Conservation (phyloP, 1,140 invertebrate genomes). For the Bombus ignitus region DNA sequence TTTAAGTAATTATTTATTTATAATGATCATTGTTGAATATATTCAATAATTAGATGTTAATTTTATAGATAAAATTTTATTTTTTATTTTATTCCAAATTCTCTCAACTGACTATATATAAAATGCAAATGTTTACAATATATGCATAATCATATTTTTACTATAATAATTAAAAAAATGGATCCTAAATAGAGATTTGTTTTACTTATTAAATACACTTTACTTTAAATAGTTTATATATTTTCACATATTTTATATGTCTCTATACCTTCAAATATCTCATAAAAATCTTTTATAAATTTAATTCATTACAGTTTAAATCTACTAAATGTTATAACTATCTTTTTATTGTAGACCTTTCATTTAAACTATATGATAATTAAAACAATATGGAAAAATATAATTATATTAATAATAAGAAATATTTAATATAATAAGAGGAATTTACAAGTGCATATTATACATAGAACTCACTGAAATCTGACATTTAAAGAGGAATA, state of each 20-base stretch:
- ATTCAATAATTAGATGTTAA: background rate
- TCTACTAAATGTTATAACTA: background rate
- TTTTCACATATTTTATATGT: background rate
- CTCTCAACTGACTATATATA: background rate
- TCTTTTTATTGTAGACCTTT: background rate
- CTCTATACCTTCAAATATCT: background rate
- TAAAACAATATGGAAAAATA: background rate
- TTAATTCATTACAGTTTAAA: background rate
- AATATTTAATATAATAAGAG: background rate
- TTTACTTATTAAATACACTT: background rate
- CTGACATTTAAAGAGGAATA: background rate
- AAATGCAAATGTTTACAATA: background rate
- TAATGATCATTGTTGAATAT: background rate
- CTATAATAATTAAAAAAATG: background rate
- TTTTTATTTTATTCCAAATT: background rate
- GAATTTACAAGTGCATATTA: background rate
- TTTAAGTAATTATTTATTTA: slow-evolving; percentile 27
- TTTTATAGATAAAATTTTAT: background rate
- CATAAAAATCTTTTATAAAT: background rate
- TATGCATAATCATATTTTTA: background rate
- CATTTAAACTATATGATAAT: background rate
- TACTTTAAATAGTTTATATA: background rate
- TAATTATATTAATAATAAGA: background rate
- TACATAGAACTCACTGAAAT: background rate
- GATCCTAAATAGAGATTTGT: background rate